Evolutionary conservation across 2,797 vertebrate genomes (phyloP), one percentile per base, ranked within the genome.

Genomic region (Macroramphosus scolopax): DNA sequence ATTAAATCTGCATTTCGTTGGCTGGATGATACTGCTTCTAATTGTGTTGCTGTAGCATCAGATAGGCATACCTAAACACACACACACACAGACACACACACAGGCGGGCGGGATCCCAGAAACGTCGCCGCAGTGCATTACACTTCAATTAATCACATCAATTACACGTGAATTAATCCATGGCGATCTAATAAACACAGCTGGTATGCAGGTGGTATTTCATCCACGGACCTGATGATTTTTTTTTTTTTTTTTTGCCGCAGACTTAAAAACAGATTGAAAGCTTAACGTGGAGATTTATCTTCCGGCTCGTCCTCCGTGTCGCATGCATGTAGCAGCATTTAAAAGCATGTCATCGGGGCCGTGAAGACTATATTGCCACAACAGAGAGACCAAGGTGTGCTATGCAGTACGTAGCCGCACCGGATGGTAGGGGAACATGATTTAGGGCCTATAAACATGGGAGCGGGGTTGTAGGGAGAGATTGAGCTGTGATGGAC

Each of bases 1-100:
- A 91, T 91, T 89, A 91, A 88, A 91, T 89, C 86, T 87, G 75
- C 78, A 82, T 88, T 89, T 86, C n/a, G 88, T 89, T 86, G 87
- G 82, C 87, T 83, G 77, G 80, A 86, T 86, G 77, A 83, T 73
- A 64, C 71, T 72, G 77, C 64, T 80, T 82, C 84, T 89, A 88
- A 90, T 88, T 88, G 85, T 82, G 77, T 82, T 76, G 68, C 72
- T 26, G 62, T 75, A 72, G 77, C 80, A 72, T 86, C 82, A 77
- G 72, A 57, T 66, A 31, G 56, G 41, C 59, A 44, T 68, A 57
- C 66, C 47, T 50, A 46, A 50, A 41, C 26, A 36, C 36, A 36
- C 45, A 17, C 31, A 25, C 12, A 14, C 17, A 20, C 29, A 43
- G 38, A 34, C 44, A 37, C 44, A 26, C 30, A 14, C 10, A 9